phyloP scores from a whole-genome alignment of 2,797 vertebrate species.

The Chelon labrosus region DNA sequence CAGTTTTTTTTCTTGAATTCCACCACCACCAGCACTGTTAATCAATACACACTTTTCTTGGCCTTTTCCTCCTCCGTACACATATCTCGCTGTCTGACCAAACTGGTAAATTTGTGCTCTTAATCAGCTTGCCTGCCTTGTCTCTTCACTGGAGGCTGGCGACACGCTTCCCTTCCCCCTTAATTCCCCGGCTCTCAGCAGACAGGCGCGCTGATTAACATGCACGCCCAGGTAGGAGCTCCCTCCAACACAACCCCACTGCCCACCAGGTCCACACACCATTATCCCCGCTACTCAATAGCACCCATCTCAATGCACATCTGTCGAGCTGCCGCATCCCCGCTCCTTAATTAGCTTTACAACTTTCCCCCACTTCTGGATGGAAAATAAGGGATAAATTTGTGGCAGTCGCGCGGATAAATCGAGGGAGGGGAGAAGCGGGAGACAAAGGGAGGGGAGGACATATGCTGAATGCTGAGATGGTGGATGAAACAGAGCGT shows the following conservation, averaged over 20 bases:
- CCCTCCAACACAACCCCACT: constrained; percentile 72
- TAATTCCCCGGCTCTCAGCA: constrained; percentile 75
- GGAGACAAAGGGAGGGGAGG: constrained; percentile 46
- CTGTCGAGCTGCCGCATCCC: constrained; percentile 73
- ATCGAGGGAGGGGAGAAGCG: constrained; percentile 23
- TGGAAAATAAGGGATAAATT: constrained; percentile 70
- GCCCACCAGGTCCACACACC: constrained; percentile 72
- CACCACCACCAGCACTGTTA: constrained; percentile 56
- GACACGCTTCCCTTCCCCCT: constrained; percentile 78
- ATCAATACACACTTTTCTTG: constrained; percentile 70
- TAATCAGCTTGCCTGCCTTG: constrained; percentile 78
- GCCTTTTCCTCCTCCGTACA: constrained; percentile 64
- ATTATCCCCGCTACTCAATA: constrained; percentile 78
- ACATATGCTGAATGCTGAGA: constrained; percentile 63
- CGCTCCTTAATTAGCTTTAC: constrained; percentile 79
- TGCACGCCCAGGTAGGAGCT: constrained; percentile 80
- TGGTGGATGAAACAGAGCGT: constrained; percentile 42
- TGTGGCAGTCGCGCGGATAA: constrained; percentile 41
- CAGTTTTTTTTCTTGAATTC: constrained; percentile 7
- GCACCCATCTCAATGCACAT: constrained; percentile 74
- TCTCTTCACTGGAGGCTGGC: constrained; percentile 74
- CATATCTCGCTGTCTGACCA: constrained; percentile 64
- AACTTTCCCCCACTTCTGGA: constrained; percentile 68
- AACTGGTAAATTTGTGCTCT: constrained; percentile 76
- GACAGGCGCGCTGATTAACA: constrained; percentile 80